A percentile compares a stretch with the other conserved stretches of the same genome.
Conservation (phyloP, 2,113 vertebrate species). For the Acanthochromis polyacanthus region DNA sequence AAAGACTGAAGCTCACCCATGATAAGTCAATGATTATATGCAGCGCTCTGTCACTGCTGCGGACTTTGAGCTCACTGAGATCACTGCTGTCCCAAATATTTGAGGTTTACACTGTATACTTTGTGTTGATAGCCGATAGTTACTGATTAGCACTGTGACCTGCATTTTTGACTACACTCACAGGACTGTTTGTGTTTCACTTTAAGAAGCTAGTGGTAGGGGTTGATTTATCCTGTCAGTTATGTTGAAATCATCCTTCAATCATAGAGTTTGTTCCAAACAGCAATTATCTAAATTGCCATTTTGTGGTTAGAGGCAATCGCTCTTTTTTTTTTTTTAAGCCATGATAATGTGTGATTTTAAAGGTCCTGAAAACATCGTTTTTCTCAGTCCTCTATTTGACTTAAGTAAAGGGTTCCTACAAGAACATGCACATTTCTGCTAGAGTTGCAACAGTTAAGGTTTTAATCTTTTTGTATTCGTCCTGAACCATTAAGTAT, state of each 20-base stretch:
- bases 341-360: not conserved
- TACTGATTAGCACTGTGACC: constrained; percentile 56
- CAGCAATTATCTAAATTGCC: not conserved
- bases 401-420: too few species aligned
- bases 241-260: constrained; percentile 20
- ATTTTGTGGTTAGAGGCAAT: not conserved
- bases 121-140: constrained; percentile 23
- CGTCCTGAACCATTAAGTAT: too few species aligned
- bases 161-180: not conserved
- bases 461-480: too few species aligned
- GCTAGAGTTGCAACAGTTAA: too few species aligned
- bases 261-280: not conserved
- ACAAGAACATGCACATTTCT: too few species aligned
- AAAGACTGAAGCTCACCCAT: constrained; percentile 26
- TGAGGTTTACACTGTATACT: constrained; percentile 14
- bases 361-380: not conserved
- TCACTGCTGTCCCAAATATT: constrained; percentile 20
- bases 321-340: not conserved
- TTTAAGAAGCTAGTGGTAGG: not conserved
- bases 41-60: not conserved
- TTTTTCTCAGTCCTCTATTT: too few species aligned
- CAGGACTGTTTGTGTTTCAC: constrained; percentile 26
- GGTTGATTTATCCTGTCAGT: not conserved
- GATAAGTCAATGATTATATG: constrained; percentile 35
- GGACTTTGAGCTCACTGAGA: constrained; percentile 39